A percentile compares a stretch with the other conserved stretches of the same genome.
These are phyloP conservation scores for Todiramphus chloris DNA, from an alignment of 2,113 vertebrate species.

Conservation along the genomic window DNA sequence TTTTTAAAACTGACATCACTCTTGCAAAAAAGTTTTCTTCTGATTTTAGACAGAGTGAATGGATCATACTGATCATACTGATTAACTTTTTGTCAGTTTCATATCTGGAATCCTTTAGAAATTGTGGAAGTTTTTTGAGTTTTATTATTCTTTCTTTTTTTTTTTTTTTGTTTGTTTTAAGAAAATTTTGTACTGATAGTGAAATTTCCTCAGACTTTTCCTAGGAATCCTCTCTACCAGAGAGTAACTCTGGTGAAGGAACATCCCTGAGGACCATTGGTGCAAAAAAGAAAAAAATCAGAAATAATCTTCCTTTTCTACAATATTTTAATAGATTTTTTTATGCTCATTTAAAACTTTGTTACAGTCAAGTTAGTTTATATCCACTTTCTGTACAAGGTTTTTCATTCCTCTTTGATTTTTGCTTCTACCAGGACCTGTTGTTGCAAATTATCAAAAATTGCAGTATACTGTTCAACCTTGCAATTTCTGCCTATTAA, in stretches of 20 bases:
- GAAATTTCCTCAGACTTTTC: background rate
- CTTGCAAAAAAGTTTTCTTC: background rate
- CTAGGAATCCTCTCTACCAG: background rate
- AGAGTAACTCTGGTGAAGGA: background rate
- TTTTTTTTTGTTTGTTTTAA: background rate
- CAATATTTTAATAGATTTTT: background rate
- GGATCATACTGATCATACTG: background rate
- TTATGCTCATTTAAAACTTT: background rate
- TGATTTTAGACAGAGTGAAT: background rate
- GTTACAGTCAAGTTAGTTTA: background rate
- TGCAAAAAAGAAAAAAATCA: background rate
- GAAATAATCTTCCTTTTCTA: background rate
- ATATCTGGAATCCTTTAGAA: background rate
- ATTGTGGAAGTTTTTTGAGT: background rate
- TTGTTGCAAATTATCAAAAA: background rate
- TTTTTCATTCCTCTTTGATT: background rate
- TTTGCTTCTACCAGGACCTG: background rate
- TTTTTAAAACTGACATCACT: background rate
- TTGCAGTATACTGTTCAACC: background rate
- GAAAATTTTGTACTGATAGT: background rate
- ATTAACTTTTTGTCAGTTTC: background rate
- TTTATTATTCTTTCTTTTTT: too few relatives aligned
- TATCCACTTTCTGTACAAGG: background rate
- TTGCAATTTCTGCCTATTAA: background rate
- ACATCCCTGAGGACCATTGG: background rate